Conservation (phyloP, 1,140 invertebrate genomes). For the Drosophila auraria region DNA sequence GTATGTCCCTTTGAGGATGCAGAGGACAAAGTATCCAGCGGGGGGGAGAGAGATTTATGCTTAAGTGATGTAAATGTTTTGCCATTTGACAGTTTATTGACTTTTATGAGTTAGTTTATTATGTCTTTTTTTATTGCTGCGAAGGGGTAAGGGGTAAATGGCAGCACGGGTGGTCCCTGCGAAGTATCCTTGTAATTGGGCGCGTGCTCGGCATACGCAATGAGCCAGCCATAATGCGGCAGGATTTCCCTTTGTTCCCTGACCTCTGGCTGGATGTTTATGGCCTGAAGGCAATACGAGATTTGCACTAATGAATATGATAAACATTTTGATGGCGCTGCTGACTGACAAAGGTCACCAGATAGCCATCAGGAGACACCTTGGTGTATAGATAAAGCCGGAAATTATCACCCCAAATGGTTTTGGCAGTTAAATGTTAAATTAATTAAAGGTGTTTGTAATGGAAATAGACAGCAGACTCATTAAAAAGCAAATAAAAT, state of each 20-base stretch:
- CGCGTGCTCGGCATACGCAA: slow-evolving; percentile 40
- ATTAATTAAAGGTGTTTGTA: slow-evolving; percentile 4
- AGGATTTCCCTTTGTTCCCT: neutral
- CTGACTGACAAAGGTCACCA: slow-evolving; percentile 12
- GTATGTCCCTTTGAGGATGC: slow-evolving; percentile 12
- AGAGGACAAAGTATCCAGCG: slow-evolving; percentile 14
- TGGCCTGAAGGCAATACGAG: slow-evolving; percentile 33
- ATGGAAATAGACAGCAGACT: neutral
- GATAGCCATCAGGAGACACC: slow-evolving; percentile 32
- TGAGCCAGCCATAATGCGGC: slow-evolving; percentile 16
- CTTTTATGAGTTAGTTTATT: slow-evolving; percentile 78
- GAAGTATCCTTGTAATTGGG: slow-evolving; percentile 54
- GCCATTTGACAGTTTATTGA: slow-evolving; percentile 78
- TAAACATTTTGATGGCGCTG: slow-evolving; percentile 41
- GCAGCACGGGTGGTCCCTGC: neutral
- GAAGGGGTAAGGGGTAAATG: slow-evolving; percentile 19
- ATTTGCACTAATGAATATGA: slow-evolving; percentile 53
- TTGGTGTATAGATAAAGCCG: neutral
- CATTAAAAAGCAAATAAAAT: neutral
- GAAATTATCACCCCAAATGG: slow-evolving; percentile 20
- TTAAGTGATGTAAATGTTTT: slow-evolving; percentile 71
- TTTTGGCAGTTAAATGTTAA: neutral
- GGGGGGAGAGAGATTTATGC: slow-evolving; percentile 61
- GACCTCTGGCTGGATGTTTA: slow-evolving; percentile 24
- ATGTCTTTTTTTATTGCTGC: slow-evolving; percentile 48